A percentile compares a stretch with the other conserved stretches of the same genome.
Evolutionary conservation across 2,888 invertebrate genomes (phyloP).

Genomic region (Conchocele bisecta): DNA sequence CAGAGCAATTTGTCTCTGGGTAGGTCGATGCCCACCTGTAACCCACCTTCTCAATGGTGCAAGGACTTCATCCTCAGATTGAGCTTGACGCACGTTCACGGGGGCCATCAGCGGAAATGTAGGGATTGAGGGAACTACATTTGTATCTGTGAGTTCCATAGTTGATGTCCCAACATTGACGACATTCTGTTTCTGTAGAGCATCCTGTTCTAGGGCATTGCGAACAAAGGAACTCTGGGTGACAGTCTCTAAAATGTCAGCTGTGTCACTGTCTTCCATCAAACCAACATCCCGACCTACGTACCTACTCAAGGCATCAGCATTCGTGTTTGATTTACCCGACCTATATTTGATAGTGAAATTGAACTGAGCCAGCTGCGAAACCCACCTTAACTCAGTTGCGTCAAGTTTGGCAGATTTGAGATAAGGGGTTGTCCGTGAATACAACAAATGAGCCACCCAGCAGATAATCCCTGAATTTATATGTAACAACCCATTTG

Average conservation of each 20-base stretch:
- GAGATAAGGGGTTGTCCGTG: slow-evolving; percentile 47
- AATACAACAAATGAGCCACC: slow-evolving; percentile 36
- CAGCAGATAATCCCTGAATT: slow-evolving; percentile 45
- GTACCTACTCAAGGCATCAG: slow-evolving; percentile 40
- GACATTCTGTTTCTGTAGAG: too few species aligned
- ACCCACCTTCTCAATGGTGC: neutral
- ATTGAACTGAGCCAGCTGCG: slow-evolving; percentile 38
- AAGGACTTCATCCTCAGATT: neutral
- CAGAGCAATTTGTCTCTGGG: neutral
- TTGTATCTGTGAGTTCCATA: too few species aligned
- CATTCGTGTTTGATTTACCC: slow-evolving; percentile 31
- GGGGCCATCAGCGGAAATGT: too few species aligned
- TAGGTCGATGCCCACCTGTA: neutral
- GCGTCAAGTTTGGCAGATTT: slow-evolving; percentile 36
- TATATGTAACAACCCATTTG: slow-evolving; percentile 47
- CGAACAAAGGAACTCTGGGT: too few species aligned
- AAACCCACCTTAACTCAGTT: slow-evolving; percentile 36
- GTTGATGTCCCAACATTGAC: too few species aligned
- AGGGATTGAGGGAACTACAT: too few species aligned
- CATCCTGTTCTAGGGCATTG: too few species aligned
- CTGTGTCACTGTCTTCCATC: neutral
- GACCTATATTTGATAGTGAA: too few species aligned
- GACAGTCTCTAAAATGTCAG: too few species aligned
- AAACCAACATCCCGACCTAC: neutral
- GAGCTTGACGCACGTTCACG: too few species aligned